phyloP scores from a whole-genome alignment of 2,888 invertebrate species.

The Mesorhabditis belari region DNA sequence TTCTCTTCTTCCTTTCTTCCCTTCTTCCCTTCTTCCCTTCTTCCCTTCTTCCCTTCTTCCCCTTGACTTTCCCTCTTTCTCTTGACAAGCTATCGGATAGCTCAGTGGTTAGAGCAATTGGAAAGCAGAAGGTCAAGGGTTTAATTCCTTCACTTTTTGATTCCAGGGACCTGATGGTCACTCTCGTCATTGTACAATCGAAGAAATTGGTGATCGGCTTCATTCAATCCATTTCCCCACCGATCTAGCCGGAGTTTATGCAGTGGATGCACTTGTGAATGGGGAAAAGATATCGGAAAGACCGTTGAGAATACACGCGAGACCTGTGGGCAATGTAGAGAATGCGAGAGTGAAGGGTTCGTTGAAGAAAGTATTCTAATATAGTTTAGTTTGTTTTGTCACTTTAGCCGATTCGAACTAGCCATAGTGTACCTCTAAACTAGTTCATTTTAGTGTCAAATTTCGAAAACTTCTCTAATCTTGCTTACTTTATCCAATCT shows the following conservation, averaged over 20 bases:
- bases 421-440: not conserved
- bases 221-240: constrained; percentile 1
- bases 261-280: constrained; percentile 13
- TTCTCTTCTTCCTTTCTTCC: too few relatives aligned
- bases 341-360: constrained; percentile 1
- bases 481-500: too few relatives aligned
- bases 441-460: too few relatives aligned
- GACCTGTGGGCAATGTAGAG: constrained; percentile 12
- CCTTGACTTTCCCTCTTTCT: too few relatives aligned
- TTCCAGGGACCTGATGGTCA: constrained; percentile 27
- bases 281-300: constrained; percentile 10
- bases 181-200: constrained; percentile 9
- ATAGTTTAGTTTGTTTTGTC: not conserved
- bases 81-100: too few relatives aligned
- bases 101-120: too few relatives aligned
- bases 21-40: too few relatives aligned
- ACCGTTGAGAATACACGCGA: constrained; percentile 7
- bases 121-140: too few relatives aligned
- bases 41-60: too few relatives aligned
- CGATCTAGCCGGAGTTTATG: constrained; percentile 17
- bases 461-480: too few relatives aligned
- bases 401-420: not conserved
- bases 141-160: too few relatives aligned
- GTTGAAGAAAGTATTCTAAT: too few relatives aligned
- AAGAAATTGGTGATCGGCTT: not conserved